Base-by-base conservation (phyloP, 1,140 invertebrate genomes). In the Colletes latitarsis region DNA sequence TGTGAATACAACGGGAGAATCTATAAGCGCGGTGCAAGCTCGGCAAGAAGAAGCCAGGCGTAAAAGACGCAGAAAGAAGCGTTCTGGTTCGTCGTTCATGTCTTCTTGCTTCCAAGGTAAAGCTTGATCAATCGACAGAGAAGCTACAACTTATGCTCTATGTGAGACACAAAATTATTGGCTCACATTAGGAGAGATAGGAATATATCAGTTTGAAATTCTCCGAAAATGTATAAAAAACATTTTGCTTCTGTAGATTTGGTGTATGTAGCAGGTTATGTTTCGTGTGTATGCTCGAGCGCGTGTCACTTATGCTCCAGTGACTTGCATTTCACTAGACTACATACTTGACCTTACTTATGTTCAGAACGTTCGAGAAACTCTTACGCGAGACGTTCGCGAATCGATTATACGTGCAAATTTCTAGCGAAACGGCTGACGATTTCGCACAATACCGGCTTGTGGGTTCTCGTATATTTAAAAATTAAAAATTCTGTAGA, bases 41-140 rank as follows among this genome's bases (percentile, higher is more conserved):
- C 96, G 96, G 87, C 97, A 97, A 93, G 97, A 98, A 88, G 97
- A 98, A 93, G 97, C 97, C 85, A 96, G 97, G 89, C 96, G 96
- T 92, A 97, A 97, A 92, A 94, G 97, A 84, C 95, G 96, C 85
- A 97, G 96, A 95, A 97, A 97, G 95, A 97, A 97, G 94, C 96
- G 96, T 87, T 97, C 97, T 68, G 97, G 96, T 62, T 97, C 96
- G 88, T 97, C 96, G 72, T 94, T 98, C 78, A 96, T 97, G 83
- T 97, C 97, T 78, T 97, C 96, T 88, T 97, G 97, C 92, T 98
- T 98, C 93, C 96, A 97, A 96, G 97, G 97, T 97, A 89, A 89
- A 77, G 72, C 46, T 68, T 4, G 0, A 19, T 43, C 8, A 6
- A 17, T 2, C 8, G 41, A 10, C 9, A 21, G 30, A 21, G 19